Evolutionary conservation across 2,113 vertebrate genomes (phyloP).

Genomic region (Larimichthys crocea): DNA sequence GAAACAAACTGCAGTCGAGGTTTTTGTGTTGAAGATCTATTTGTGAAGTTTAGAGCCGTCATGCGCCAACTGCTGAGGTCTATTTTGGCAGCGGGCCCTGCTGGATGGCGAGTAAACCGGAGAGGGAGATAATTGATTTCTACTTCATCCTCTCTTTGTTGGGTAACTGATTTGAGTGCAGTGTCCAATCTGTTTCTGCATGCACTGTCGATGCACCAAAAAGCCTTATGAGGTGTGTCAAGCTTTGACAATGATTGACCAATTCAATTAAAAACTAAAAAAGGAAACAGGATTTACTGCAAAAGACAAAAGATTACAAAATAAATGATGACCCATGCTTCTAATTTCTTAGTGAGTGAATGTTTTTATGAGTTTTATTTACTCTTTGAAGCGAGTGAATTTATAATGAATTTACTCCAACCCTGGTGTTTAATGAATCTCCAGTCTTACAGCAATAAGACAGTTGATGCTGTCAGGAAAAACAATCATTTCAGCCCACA

Average conservation of each 20-base stretch:
- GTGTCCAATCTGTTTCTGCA: conserved; percentile 51
- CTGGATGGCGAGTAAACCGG: conserved; percentile 38
- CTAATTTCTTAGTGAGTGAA: background rate
- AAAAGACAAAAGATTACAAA: background rate
- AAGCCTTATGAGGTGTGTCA: conserved; percentile 55
- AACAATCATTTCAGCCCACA: background rate
- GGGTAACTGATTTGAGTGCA: conserved; percentile 36
- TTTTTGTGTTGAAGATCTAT: conserved; percentile 14
- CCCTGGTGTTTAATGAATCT: background rate
- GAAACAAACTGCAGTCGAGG: conserved; percentile 20
- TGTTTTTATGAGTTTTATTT: background rate
- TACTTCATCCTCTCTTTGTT: conserved; percentile 29
- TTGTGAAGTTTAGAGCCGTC: conserved; percentile 20
- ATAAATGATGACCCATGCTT: background rate
- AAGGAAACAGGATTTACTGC: conserved; percentile 20
- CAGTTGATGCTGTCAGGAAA: background rate
- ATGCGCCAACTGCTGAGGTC: conserved; percentile 37
- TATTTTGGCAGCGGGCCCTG: conserved; percentile 44
- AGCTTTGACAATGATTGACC: conserved; percentile 5
- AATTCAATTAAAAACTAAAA: no score
- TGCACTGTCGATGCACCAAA: conserved; percentile 60
- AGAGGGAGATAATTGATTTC: conserved; percentile 55
- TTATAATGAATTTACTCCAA: background rate
- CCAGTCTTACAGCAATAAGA: conserved; percentile 10
- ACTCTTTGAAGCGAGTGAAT: background rate